Evolutionary conservation across 2,888 invertebrate species (phyloP).

Genomic region (Hemistola chrysoprasaria): DNA sequence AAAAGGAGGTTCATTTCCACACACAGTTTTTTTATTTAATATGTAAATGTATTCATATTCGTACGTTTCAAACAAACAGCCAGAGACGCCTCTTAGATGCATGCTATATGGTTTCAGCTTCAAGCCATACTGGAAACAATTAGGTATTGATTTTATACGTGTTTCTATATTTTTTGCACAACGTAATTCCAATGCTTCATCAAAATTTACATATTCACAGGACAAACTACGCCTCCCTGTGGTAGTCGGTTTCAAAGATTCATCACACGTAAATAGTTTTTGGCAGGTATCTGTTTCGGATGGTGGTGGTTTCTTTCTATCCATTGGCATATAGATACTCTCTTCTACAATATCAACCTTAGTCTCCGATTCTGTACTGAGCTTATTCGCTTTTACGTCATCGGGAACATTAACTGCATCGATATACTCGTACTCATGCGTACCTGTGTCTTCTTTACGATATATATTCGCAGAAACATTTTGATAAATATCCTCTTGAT

Average conservation of each 20-base stretch:
- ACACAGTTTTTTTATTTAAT: constrained; percentile 41
- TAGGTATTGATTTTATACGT: constrained; percentile 34
- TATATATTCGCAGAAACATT: neutral
- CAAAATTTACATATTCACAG: constrained; percentile 17
- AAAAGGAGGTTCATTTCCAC: constrained; percentile 47
- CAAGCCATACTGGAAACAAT: constrained; percentile 25
- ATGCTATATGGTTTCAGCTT: constrained; percentile 35
- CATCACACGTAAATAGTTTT: no score
- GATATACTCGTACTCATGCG: constrained; percentile 22
- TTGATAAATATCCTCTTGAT: constrained; percentile 3
- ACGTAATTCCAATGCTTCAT: constrained; percentile 1
- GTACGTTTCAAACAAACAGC: constrained; percentile 45
- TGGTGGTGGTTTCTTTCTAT: no score
- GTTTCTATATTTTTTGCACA: constrained; percentile 2
- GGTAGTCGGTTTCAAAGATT: neutral
- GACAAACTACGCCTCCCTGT: constrained; percentile 13
- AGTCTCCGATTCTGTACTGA: constrained; percentile 1
- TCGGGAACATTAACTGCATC: constrained; percentile 40
- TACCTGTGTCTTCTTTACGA: no score
- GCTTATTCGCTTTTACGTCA: constrained; percentile 43
- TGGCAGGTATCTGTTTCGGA: no score
- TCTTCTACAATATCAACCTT: neutral
- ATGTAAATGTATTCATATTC: constrained; percentile 51
- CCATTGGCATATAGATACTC: no score
- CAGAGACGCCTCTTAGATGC: constrained; percentile 51